Evolutionary conservation across 2,888 invertebrate genomes (phyloP), one percentile per base, ranked within the genome.

Genomic region (Dexiosoma caninum): DNA sequence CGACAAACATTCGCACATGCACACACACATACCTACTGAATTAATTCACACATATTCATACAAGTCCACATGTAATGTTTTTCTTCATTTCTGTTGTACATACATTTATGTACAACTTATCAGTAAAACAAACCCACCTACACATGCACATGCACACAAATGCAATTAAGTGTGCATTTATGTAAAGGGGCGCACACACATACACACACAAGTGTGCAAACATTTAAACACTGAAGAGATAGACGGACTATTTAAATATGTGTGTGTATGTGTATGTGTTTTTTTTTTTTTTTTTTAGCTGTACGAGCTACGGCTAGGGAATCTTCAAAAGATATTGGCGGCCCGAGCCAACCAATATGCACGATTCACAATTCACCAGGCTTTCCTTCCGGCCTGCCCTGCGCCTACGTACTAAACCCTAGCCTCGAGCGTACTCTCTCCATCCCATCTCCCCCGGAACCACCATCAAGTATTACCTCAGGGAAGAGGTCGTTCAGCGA

Each of bases 91-190:
- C 51, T 40, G 55, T 53, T 62, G 44, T 35, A 8, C 55, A 44
- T 10, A 35, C 37, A 64, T 21, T 27, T 55, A 30, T n/a, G n/a
- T n/a, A 55, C 67, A 67, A 55, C 67, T 67, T 67, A 44, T 57
- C 55, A 57, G 42, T 32, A 32, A 35, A 57, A 55, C 12, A 42
- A 19, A 44, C 16, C 51, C 14, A 42, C 19, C 27, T 6, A 23
- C 23, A 37, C 2, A 49, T 16, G 30, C 2, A 35, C 14, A 42
- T 4, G 46, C n/a, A 27, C 4, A 55, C 4, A 7, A 55, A 23
- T 3, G 51, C 9, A 8, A n/a, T 10, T 9, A 19, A 8, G 27
- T 23, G 27, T 42, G 42, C 59, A 49, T 40, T 4, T 49, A 30
- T 19, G 9, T 14, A 35, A 32, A 49, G n/a, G 1, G 23, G 21